Evolutionary conservation across 2,888 invertebrate species (phyloP).

Genomic region (Aethes cnicana): DNA sequence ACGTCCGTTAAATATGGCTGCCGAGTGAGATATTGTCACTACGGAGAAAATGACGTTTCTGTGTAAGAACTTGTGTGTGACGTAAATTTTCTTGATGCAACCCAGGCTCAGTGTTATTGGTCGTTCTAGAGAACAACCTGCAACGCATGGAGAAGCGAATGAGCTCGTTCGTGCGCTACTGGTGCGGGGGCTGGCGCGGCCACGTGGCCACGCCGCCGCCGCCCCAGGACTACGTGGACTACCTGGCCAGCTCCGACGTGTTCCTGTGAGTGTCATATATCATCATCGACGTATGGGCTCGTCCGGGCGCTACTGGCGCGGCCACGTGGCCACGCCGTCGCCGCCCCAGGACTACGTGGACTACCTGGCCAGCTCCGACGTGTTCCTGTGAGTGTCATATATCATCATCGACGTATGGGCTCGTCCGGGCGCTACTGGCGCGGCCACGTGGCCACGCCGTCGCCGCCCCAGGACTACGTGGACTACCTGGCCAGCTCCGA

Average conservation of each 20-base stretch:
- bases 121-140: conserved; percentile 84
- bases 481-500: conserved; percentile 82
- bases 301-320: conserved; percentile 84
- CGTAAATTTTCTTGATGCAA: no score
- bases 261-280: conserved; percentile 87
- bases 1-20: no score
- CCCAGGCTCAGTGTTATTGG: no score
- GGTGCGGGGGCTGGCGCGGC: conserved; percentile 84
- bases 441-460: conserved; percentile 81
- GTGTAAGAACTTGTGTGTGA: no score
- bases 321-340: conserved; percentile 81
- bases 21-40: no score
- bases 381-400: conserved; percentile 87
- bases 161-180: conserved; percentile 79
- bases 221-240: conserved; percentile 75
- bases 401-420: no score
- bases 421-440: conserved; percentile 83
- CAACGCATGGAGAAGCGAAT: conserved; percentile 84
- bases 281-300: conserved; percentile 81
- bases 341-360: conserved; percentile 75
- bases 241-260: conserved; percentile 83
- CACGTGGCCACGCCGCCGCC: conserved; percentile 80
- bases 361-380: conserved; percentile 82
- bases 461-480: conserved; percentile 79
- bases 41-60: no score